Evolutionary conservation across 53 echinoderm and acorn worm species (phyloP).

Genomic region (Henricia sp.): DNA sequence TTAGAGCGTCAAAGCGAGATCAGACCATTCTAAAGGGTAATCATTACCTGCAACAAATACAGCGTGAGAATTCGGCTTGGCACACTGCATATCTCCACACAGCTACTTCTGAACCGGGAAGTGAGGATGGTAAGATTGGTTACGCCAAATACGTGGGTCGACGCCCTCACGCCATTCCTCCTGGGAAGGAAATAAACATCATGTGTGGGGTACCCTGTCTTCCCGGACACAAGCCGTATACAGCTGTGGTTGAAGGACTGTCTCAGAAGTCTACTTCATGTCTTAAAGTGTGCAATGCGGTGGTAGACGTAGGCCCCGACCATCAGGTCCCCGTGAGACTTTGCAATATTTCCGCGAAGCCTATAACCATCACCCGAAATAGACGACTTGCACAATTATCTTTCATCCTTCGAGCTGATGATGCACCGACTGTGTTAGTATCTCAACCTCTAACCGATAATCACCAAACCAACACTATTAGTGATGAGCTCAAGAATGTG

Average conservation of each 20-base stretch:
- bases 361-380: background rate
- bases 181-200: slow-evolving; percentile 15
- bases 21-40: background rate
- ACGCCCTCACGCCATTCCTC: slow-evolving; percentile 4
- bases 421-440: background rate
- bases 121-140: background rate
- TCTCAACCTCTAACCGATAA: background rate
- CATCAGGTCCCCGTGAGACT: background rate
- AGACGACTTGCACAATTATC: background rate
- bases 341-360: slow-evolving; percentile 7
- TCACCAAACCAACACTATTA: background rate
- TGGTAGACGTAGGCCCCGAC: background rate
- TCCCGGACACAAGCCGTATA: background rate
- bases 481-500: no score
- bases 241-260: background rate
- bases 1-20: slow-evolving; percentile 13
- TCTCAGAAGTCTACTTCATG: slow-evolving; percentile 1
- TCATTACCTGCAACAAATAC: background rate
- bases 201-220: background rate
- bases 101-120: background rate
- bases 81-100: slow-evolving; percentile 5
- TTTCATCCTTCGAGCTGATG: background rate
- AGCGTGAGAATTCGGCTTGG: background rate
- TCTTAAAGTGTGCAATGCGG: background rate
- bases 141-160: slow-evolving; percentile 15